Base-by-base conservation (phyloP, 2,113 vertebrate species). In the Riparia riparia region DNA sequence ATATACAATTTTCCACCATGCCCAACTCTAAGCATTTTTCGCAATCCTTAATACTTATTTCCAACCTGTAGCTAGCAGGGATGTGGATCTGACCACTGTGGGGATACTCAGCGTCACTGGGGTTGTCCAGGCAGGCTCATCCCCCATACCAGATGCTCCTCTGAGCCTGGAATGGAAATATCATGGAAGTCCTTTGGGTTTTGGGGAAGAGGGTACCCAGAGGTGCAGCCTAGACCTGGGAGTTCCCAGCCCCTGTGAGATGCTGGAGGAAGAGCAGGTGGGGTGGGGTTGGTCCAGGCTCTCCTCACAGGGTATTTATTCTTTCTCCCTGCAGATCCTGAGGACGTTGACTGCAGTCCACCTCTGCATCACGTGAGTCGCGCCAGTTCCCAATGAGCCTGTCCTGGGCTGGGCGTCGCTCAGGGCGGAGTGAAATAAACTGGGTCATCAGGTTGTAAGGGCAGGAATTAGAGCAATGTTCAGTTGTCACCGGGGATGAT, bases 301-400 rank as follows among this genome's bases (percentile, higher is more conserved):
- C 49, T 79, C 42, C 77, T 82, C 45, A 84, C 0, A 2, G 49
- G 34, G 6, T 76, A 1, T 68, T 41, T 76, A 1, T 68, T 41
- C 16, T 39, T 72, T 73, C 87, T 66, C 95, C 72, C 93, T 83
- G 51, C 96, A 99, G 99, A 99, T 91, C 99, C 99, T 1, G 99
- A 99, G 95, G 99, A 99, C 1, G 99, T 99, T 1, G 98, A 99
- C 96, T 99, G 99, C 90, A 93, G 29, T 12, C 96, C 98, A 4
- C 99, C 99, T 28, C 97, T 98, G 61, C 99, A 99, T 71, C 98
- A 99, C 0, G 99, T 99, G 89, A 99, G 99, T 98, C 2, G 0
- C 5, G 1, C 4, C 0, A 0, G 7, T 31, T 61, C 28, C 51
- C 57, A 12, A 0, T 0, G 2, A 41, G 31, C 58, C 70, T 3